Conservation (phyloP, 1,140 invertebrate genomes). For the Holotrichia oblita region DNA sequence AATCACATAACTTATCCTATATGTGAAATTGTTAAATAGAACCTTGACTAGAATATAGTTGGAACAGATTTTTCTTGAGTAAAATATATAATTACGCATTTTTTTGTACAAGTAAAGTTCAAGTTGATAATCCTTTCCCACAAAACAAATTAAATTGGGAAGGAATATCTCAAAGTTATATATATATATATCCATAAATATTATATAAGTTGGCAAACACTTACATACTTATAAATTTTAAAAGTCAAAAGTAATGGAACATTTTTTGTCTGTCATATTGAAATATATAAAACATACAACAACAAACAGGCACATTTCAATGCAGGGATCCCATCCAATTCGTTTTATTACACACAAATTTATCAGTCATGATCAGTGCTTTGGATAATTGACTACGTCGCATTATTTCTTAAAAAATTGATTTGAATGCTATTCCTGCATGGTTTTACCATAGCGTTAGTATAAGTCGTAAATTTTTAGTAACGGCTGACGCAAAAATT, state of each 20-base stretch:
- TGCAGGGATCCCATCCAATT: conserved; percentile 3
- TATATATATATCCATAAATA: too few species aligned
- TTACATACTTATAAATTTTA: too few species aligned
- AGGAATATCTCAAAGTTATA: too few species aligned
- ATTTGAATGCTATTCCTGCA: conserved; percentile 2
- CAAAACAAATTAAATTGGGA: too few species aligned
- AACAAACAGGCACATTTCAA: conserved; percentile 11
- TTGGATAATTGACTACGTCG: not conserved
- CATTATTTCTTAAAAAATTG: not conserved
- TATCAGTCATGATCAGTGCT: conserved; percentile 5
- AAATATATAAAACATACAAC: too few species aligned
- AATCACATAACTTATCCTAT: conserved; percentile 13
- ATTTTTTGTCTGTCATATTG: too few species aligned
- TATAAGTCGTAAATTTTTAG: not conserved
- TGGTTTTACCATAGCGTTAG: not conserved
- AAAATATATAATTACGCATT: not conserved
- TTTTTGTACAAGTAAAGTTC: not conserved
- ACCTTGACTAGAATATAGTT: conserved; percentile 13
- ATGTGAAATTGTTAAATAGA: not conserved
- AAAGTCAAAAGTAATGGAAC: too few species aligned
- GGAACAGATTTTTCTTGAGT: conserved; percentile 20
- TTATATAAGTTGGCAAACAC: too few species aligned
- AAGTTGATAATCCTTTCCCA: not conserved
- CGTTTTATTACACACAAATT: not conserved
- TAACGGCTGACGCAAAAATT: not conserved